Evolutionary conservation across 2,797 vertebrate species (phyloP), one percentile per base, ranked within the genome.

Genomic region (Naso thynnoides): DNA sequence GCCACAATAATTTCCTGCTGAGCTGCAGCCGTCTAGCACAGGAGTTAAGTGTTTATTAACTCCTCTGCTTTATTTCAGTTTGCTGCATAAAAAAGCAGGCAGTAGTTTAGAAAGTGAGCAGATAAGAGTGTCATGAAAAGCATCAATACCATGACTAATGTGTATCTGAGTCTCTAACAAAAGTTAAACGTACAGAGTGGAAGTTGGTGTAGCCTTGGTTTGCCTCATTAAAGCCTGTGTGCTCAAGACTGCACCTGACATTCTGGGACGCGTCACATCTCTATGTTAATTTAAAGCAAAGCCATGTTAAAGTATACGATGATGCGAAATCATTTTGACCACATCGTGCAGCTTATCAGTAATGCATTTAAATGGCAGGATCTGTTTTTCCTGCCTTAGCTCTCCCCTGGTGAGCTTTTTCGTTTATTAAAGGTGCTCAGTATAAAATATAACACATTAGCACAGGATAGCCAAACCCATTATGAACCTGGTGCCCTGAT

Each of bases 341-440:
- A 56, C 76, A 74, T 59, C 19, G 14, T 89, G 88, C 83, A 83
- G 84, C 89, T 83, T 38, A 76, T 18, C 3, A 27, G 49, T 63
- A 68, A 66, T 19, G 84, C 9, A 33, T 33, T 9, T 33, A 33
- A 6, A 33, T 33, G 31, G 31, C 31, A 33, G 31, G 83, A 86
- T 73, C 70, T 53, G 81, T 16, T 19, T 48, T 52, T 41, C 15
- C 73, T 81, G 71, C 72, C 82, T 67, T 5, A 33, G 31, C 5
- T 44, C 62, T 70, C 53, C 70, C 21, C 71, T 52, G 50, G 67
- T 56, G 68, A 33, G 47, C 70, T 78, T 49, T 79, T 68, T 64
- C 45, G 76, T 54, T 67, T 70, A 39, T 78, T 29, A 70, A 84
- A 83, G 85, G 87, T 86, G 87, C 86, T 88, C 41, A 0, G 45